Base-by-base conservation (phyloP, 2,888 invertebrate genomes). In the Papilio gigon region DNA sequence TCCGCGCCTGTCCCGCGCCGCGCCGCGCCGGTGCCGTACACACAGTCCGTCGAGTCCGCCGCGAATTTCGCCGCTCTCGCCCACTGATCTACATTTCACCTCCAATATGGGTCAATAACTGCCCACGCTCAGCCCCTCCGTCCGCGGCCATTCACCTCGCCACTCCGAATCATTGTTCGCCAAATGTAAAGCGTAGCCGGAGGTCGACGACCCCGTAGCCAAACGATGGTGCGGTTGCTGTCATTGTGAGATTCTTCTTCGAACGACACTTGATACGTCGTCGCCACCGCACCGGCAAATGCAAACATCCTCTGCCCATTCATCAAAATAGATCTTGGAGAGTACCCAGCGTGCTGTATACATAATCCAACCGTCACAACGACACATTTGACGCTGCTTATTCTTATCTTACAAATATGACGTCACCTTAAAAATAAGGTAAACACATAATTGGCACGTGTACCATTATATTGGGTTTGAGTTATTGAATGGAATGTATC, bases 31-130 rank as follows among this genome's bases (percentile, higher is more conserved):
- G 64, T 44, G 68, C 53, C 65, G 74, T 73, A 72, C 73, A 72
- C 77, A 75, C 73, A 76, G 73, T 76, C 79, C 83, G 81, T 84
- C 30, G 53, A 56, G 53, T 87, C 85, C 80, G 84, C 86, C 77
- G 88, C 86, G 80, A 90, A 90, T 84, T 91, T 90, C 89, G 90
- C 90, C 89, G 89, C 90, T 89, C 87, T 92, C 92, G 92, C 92
- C 92, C 92, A 92, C 92, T 92, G 92, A 92, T 92, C 92, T 92
- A 92, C 92, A 92, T 92, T 92, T 91, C 87, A 90, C 90, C 86
- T 85, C 84, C 84, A 90, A 92, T 91, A 92, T 92, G 89, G 92
- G 92, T 91, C 92, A 90, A 91, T 92, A 91, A 91, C 92, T 92
- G 91, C 90, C 91, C 89, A 91, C 91, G 90, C 91, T 88, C 87